A percentile compares a stretch with the other conserved stretches of the same genome.
Conservation (phyloP, 2,797 vertebrate species). For the Neosilurus hyrtlii region DNA sequence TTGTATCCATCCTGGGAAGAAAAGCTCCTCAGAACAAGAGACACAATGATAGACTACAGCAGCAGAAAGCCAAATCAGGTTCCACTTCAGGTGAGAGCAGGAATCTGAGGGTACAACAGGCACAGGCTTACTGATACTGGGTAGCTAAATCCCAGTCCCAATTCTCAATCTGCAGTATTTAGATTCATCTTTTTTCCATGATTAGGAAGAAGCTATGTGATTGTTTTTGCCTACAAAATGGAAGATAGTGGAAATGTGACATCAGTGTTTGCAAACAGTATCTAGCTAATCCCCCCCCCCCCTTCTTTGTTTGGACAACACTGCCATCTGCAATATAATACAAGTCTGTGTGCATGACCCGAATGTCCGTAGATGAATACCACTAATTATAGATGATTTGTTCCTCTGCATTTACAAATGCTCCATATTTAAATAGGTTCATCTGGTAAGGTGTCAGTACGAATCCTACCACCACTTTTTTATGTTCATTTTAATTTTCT, state of each 20-base stretch:
- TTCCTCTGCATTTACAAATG: constrained; percentile 27
- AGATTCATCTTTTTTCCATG: not conserved
- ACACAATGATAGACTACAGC: not conserved
- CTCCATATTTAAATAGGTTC: not conserved
- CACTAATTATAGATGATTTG: constrained; percentile 39
- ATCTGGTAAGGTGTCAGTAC: not conserved
- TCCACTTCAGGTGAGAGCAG: not conserved
- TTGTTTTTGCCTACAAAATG: constrained; percentile 6
- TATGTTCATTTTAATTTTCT: not conserved
- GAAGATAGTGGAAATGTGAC: not conserved
- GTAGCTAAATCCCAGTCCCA: not conserved
- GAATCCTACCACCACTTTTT: not conserved
- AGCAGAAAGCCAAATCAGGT: not conserved
- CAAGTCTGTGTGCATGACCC: constrained; percentile 28
- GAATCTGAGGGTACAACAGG: not conserved
- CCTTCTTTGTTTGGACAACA: constrained; percentile 52
- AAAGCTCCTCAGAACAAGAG: not conserved
- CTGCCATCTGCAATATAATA: constrained; percentile 35
- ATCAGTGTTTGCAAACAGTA: constrained; percentile 36
- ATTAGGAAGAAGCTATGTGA: not conserved
- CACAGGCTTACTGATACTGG: not conserved
- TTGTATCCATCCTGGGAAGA: not conserved
- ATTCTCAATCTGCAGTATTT: not conserved
- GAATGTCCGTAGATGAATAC: constrained; percentile 23
- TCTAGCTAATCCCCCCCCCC: constrained; percentile 37